phyloP scores from a whole-genome alignment of 2,888 invertebrate genomes.

The Urechis unicinctus region DNA sequence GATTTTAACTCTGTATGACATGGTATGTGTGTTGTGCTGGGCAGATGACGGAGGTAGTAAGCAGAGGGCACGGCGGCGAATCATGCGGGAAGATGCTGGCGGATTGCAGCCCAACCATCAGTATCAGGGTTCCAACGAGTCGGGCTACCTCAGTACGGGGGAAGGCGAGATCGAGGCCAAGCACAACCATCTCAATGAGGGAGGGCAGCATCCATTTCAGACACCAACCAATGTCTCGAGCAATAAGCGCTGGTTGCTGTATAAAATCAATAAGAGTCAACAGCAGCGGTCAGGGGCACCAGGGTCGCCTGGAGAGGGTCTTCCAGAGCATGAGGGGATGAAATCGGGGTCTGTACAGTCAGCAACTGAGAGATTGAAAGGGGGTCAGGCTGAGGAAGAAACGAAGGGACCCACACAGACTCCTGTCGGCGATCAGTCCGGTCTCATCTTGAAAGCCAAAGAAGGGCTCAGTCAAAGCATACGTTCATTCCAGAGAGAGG shows the following conservation, averaged over 20 bases:
- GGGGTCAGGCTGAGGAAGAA: neutral
- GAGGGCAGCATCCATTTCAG: too few species aligned
- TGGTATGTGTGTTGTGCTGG: too few species aligned
- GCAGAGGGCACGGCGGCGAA: slow-evolving; percentile 8
- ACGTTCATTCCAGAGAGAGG: slow-evolving; percentile 66
- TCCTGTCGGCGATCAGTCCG: slow-evolving; percentile 62
- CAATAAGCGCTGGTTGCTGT: slow-evolving; percentile 23
- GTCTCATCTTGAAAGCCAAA: slow-evolving; percentile 87
- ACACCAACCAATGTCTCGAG: slow-evolving; percentile 8
- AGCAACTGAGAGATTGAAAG: neutral
- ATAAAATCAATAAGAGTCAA: slow-evolving; percentile 16
- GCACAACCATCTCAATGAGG: too few species aligned
- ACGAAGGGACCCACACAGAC: slow-evolving; percentile 2
- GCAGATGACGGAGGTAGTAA: too few species aligned
- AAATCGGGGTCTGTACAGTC: neutral
- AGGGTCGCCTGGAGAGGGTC: neutral
- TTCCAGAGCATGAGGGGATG: neutral
- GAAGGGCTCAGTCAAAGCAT: slow-evolving; percentile 79
- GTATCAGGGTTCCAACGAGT: too few species aligned
- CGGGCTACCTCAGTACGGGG: too few species aligned
- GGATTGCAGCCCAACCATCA: neutral
- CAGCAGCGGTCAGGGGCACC: neutral
- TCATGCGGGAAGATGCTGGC: slow-evolving; percentile 10
- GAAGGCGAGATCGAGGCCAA: too few species aligned
- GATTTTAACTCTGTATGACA: too few species aligned